Conservation (phyloP, 2,888 invertebrate species). For the Yponomeuta evonymella region DNA sequence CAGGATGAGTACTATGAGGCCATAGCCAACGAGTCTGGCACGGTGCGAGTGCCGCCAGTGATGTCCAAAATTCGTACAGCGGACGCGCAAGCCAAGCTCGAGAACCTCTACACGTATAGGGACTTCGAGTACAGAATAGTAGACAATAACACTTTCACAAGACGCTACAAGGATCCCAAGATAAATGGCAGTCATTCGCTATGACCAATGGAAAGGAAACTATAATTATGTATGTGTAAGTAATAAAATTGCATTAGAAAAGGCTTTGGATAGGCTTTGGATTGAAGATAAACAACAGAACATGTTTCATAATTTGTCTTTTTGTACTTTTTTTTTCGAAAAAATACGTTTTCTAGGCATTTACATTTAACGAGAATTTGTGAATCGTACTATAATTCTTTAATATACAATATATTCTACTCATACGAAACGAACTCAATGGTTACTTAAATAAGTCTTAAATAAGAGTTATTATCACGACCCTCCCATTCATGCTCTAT, state of each 20-base stretch:
- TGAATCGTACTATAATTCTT: neutral
- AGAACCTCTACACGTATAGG: slow-evolving; percentile 56
- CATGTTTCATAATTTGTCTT: neutral
- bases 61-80: slow-evolving; percentile 53
- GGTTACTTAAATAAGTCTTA: neutral
- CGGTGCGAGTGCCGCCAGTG: slow-evolving; percentile 59
- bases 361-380: neutral
- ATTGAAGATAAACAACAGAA: neutral
- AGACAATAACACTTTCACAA: slow-evolving; percentile 49
- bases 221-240: neutral
- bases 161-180: slow-evolving; percentile 23
- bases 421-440: neutral
- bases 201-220: neutral
- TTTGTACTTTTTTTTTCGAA: neutral
- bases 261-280: neutral
- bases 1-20: slow-evolving; percentile 61
- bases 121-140: slow-evolving; percentile 52
- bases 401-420: neutral
- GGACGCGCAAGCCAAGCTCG: slow-evolving; percentile 48
- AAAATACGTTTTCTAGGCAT: neutral
- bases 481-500: neutral
- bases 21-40: slow-evolving; percentile 55
- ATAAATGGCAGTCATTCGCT: neutral
- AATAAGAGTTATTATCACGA: neutral
- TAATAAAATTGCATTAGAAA: neutral